phyloP scores from a whole-genome alignment of 2,113 vertebrate genomes.

The Sterna hirundo region DNA sequence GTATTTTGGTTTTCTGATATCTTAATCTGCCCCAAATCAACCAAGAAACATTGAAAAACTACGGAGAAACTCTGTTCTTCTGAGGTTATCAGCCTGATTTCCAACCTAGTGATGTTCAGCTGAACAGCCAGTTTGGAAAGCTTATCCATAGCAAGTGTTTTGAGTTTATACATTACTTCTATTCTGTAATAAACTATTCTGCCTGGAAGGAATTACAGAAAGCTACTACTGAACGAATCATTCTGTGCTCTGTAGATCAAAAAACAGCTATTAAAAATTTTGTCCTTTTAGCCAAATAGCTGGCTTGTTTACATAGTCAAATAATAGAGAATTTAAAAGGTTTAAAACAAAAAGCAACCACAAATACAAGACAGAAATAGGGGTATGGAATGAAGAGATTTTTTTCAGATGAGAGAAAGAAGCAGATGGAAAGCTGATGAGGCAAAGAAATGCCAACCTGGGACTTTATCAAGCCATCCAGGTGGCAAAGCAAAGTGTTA shows the following conservation, averaged over 20 bases:
- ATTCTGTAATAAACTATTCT: background rate
- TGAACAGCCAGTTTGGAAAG: background rate
- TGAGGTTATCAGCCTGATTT: background rate
- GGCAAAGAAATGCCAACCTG: conserved; percentile 55
- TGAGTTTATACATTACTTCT: background rate
- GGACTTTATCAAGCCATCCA: conserved; percentile 16
- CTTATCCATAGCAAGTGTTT: background rate
- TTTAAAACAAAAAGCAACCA: background rate
- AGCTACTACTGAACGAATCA: background rate
- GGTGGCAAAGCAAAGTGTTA: conserved; percentile 40
- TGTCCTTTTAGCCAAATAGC: background rate
- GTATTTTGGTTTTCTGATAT: background rate
- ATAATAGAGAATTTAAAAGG: background rate
- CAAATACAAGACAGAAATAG: background rate
- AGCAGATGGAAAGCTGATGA: conserved; percentile 63
- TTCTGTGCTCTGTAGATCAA: background rate
- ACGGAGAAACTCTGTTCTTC: background rate
- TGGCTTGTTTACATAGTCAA: background rate
- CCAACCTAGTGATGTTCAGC: background rate
- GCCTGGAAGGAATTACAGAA: background rate
- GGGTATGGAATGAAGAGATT: background rate
- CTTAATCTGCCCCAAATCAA: background rate
- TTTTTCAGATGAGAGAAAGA: background rate
- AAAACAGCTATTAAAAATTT: background rate
- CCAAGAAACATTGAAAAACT: background rate